A percentile compares a stretch with the other conserved stretches of the same genome.
These are phyloP conservation scores for Theretra japonica DNA, from an alignment of 2,888 invertebrate species.

Conservation along the genomic window DNA sequence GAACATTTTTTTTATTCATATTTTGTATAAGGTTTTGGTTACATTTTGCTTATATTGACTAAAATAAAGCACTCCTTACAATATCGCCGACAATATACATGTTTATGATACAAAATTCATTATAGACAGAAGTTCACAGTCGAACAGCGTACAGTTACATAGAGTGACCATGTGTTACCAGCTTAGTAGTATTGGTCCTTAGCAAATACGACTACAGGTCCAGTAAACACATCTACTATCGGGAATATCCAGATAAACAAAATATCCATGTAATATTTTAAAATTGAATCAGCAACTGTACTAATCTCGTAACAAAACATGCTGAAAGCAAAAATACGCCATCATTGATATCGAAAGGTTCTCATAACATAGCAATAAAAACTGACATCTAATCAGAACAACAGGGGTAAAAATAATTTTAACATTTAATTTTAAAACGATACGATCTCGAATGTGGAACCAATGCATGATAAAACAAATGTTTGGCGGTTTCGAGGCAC, in stretches of 20 bases:
- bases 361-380: background rate
- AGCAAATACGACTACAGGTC: slow-evolving; percentile 59
- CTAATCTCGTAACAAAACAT: slow-evolving; percentile 25
- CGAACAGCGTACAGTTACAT: slow-evolving; percentile 64
- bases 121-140: slow-evolving; percentile 67
- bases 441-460: background rate
- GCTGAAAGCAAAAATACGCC: slow-evolving; percentile 10
- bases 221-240: slow-evolving; percentile 48
- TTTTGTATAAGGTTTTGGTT: slow-evolving; percentile 84
- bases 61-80: slow-evolving; percentile 74
- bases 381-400: slow-evolving; percentile 1
- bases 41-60: slow-evolving; percentile 80
- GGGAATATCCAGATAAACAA: slow-evolving; percentile 25
- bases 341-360: background rate
- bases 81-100: slow-evolving; percentile 81
- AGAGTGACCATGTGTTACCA: slow-evolving; percentile 65
- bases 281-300: slow-evolving; percentile 48
- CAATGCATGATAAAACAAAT: slow-evolving; percentile 38
- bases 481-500: slow-evolving; percentile 55
- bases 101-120: slow-evolving; percentile 79
- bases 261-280: slow-evolving; percentile 65
- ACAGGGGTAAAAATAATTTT: slow-evolving; percentile 6
- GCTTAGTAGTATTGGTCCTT: slow-evolving; percentile 74
- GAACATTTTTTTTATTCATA: slow-evolving; percentile 79
- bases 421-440: background rate